Evolutionary conservation across 2,888 invertebrate species (phyloP), one percentile per base, ranked within the genome.

Genomic region (Eledona agricola): DNA sequence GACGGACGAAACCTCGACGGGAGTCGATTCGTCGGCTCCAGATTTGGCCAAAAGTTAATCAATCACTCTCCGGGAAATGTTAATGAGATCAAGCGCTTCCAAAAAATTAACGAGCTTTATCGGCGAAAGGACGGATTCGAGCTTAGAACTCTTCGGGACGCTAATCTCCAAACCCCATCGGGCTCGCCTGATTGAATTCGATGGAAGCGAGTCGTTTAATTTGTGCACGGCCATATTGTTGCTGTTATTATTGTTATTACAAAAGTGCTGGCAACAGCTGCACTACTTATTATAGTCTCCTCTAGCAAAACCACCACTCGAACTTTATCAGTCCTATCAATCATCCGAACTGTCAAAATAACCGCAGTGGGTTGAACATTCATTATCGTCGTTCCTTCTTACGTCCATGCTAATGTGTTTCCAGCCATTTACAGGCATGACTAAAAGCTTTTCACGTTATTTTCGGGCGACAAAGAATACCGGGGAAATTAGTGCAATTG

Each of bases 301-400:
- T 51, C 45, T 50, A 52, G 52, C 46, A 52, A 52, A 52, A 52
- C 52, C 52, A 46, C 52, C 40, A 52, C 46, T 52, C 52, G 32
- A 52, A 52, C 55, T 51, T 58, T 59, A 59, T 59, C 59, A 57
- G 49, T 59, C 53, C 59, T 51, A 59, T 59, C 59, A 59, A 59
- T 59, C 59, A 59, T 59, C 51, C 37, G 22, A 49, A 51, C 56
- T 59, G 59, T 59, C 59, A 59, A 59, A 59, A 59, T 57, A 59
- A 59, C 59, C 59, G 46, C 57, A 59, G 54, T 51, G 54, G 51
- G 57, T 50, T 57, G 54, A 57, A 56, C 58, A 51, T 54, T 53
- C 54, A 58, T 58, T 58, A 53, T 42, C 51, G 50, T 40, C 52
- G 37, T 54, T 54, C 50, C 52, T 47, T 52, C 52, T 52, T 52